phyloP scores from a whole-genome alignment of 2,888 invertebrate genomes.

The Teinopalpus imperialis region DNA sequence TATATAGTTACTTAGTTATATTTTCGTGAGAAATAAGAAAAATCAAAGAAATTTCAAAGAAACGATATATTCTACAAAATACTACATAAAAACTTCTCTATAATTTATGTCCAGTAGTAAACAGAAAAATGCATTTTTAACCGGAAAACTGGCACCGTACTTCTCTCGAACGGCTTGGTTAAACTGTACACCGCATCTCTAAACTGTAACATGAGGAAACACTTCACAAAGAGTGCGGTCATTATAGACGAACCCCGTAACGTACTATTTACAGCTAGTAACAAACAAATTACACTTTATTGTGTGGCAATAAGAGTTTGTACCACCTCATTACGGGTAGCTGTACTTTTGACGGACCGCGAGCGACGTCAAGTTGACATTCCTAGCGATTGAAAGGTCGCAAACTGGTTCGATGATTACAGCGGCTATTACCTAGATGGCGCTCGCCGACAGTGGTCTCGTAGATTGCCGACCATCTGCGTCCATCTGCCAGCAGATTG shows the following conservation, averaged over 20 bases:
- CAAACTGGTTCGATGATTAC: conserved; percentile 51
- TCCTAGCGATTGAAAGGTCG: conserved; percentile 52
- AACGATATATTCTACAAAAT: conserved; percentile 16
- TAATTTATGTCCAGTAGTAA: not conserved
- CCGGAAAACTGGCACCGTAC: not conserved
- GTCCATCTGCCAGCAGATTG: conserved; percentile 53
- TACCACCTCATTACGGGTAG: conserved; percentile 32
- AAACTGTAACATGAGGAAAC: conserved; percentile 55
- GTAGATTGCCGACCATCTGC: conserved; percentile 52
- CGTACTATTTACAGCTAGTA: conserved; percentile 10
- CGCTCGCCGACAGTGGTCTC: conserved; percentile 54
- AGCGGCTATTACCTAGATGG: conserved; percentile 45
- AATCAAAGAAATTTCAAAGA: not conserved
- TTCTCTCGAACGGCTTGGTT: conserved; percentile 18
- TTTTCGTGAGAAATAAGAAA: conserved; percentile 1
- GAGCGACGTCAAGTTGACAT: conserved; percentile 47
- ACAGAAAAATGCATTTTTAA: conserved; percentile 2
- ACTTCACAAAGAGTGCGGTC: conserved; percentile 47
- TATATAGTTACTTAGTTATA: no score
- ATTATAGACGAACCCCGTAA: conserved; percentile 44
- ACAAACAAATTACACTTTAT: conserved; percentile 12
- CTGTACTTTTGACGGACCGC: conserved; percentile 51
- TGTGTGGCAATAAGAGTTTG: conserved; percentile 28
- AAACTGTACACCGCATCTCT: conserved; percentile 35
- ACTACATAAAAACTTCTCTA: not conserved